A percentile compares a stretch with the other conserved stretches of the same genome.
phyloP scores from a whole-genome alignment of 2,888 invertebrate genomes.

The Microplitis deprimator region DNA sequence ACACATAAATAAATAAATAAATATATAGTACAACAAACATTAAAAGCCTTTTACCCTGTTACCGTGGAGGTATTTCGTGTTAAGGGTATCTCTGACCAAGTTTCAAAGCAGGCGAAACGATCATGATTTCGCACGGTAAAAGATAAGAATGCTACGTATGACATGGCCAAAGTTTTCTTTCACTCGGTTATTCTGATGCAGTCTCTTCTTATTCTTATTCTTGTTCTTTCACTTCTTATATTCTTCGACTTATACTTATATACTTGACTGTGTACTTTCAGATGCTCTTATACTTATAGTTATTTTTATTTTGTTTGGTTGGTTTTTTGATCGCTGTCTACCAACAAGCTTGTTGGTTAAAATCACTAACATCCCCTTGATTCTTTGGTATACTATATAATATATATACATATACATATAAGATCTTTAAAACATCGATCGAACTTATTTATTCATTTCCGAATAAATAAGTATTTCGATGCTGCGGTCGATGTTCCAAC shows the following conservation, averaged over 20 bases:
- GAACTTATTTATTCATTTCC: constrained; percentile 70
- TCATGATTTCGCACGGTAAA: constrained; percentile 58
- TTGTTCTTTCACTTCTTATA: not conserved
- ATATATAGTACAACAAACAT: constrained; percentile 56
- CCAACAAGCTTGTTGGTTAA: not conserved
- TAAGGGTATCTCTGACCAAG: constrained; percentile 54
- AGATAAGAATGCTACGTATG: constrained; percentile 58
- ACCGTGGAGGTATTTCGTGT: constrained; percentile 61
- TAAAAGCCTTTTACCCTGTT: constrained; percentile 69
- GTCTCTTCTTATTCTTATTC: constrained; percentile 1
- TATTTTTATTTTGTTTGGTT: constrained; percentile 9
- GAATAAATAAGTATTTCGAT: constrained; percentile 66
- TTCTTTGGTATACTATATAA: not conserved
- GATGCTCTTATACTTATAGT: not conserved
- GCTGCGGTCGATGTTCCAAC: constrained; percentile 34
- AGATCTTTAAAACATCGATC: constrained; percentile 58
- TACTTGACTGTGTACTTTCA: not conserved
- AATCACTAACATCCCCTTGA: not conserved
- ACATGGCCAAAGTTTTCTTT: constrained; percentile 54
- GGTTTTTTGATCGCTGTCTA: constrained; percentile 14
- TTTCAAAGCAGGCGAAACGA: constrained; percentile 53
- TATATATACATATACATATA: not conserved
- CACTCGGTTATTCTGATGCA: constrained; percentile 21
- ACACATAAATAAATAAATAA: not conserved
- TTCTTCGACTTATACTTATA: constrained; percentile 8